Conservation (phyloP, 2,797 vertebrate species). For the Sciaenops ocellatus region DNA sequence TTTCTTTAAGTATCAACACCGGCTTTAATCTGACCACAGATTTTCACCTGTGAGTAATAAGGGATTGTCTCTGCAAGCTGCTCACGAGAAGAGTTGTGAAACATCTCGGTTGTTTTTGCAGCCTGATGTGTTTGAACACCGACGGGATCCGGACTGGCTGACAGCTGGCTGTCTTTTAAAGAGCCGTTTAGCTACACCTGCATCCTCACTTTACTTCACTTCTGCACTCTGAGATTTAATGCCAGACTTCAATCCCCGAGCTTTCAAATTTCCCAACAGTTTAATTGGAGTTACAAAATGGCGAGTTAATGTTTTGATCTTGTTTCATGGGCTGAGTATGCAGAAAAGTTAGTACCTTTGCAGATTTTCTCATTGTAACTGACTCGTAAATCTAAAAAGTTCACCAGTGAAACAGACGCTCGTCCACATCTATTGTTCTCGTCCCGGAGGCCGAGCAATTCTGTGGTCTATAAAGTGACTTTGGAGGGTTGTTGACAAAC, state of each 20-base stretch:
- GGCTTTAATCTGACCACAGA: background rate
- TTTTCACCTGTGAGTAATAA: constrained; percentile 12
- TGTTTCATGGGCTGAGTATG: background rate
- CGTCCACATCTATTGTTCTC: background rate
- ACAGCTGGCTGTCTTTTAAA: constrained; percentile 59
- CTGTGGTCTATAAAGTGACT: background rate
- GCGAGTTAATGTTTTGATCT: constrained; percentile 30
- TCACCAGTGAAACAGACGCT: constrained; percentile 8
- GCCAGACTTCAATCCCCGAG: constrained; percentile 28
- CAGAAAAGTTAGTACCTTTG: background rate
- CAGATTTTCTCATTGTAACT: background rate
- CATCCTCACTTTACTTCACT: constrained; percentile 46
- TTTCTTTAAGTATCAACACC: constrained; percentile 10
- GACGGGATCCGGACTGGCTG: constrained; percentile 47
- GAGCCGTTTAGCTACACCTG: constrained; percentile 52
- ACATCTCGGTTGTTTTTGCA: constrained; percentile 31
- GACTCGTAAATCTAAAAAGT: constrained; percentile 6
- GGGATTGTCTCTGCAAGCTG: constrained; percentile 1
- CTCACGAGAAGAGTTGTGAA: constrained; percentile 25
- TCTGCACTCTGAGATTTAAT: constrained; percentile 23
- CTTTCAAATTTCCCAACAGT: constrained; percentile 17
- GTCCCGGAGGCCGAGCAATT: background rate
- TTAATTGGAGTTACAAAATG: constrained; percentile 31
- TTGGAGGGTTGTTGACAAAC: constrained; percentile 1
- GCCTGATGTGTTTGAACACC: constrained; percentile 36